Base-by-base conservation (phyloP, 1,140 invertebrate genomes). In the Nymphalis io region DNA sequence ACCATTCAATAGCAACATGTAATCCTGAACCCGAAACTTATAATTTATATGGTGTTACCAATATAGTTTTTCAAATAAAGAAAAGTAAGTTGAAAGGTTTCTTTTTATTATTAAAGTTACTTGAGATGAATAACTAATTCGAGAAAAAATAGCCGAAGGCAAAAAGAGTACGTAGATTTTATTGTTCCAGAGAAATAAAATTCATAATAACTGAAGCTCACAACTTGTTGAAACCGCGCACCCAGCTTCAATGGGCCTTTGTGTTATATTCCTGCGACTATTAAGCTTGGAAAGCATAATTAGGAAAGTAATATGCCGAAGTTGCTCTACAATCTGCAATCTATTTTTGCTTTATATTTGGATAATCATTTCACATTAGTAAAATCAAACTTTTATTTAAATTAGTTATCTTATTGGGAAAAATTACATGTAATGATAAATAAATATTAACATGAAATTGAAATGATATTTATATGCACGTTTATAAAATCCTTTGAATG, bases 141-240 rank as follows among this genome's bases (percentile, higher is more conserved):
- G 21, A 55, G 21, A 15, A 27, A 55, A 55, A 55, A 55, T 20
- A 27, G 51, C 42, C 11, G 23, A 46, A 61, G 40, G 42, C 59
- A 18, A 48, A 48, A 33, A 61, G 20, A 51, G 46, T n/a, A 55
- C 51, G 13, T 55, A 12, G 12, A 55, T 11, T 21, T 55, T 27
- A 55, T 55, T 55, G 51, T 55, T 55, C 51, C 27, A 21, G 11
- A 18, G 15, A 21, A 55, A 55, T 18, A 48, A 48, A 61, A 61
- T 61, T n/a, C 11, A 48, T 61, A n/a, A 44, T 15, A 61, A 46
- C 6, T 40, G 13, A 15, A 48, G 20, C 23, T 12, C 38, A 18
- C 51, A 55, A 61, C 60, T 39, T 55, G 51, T 60, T 55, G 13
- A 46, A 64, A 16, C 42, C 44, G 27, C 57, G 27, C 21, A 20